phyloP scores from a whole-genome alignment of 2,797 vertebrate species.

The Menidia menidia region DNA sequence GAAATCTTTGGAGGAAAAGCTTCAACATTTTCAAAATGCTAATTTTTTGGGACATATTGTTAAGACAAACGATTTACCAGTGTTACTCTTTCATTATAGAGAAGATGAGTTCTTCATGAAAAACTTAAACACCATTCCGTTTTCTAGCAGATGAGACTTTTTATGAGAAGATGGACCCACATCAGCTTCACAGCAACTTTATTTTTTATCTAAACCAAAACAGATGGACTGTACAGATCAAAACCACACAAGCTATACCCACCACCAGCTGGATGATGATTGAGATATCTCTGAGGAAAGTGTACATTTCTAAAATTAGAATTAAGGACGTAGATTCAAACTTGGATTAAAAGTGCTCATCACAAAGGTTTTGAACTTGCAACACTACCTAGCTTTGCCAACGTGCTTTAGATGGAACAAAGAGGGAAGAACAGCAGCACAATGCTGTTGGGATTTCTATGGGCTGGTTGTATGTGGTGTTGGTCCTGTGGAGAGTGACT shows the following conservation, averaged over 20 bases:
- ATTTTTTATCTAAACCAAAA: slow-evolving; percentile 14
- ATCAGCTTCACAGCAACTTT: not conserved
- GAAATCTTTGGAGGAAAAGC: not conserved
- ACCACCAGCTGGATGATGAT: slow-evolving; percentile 49
- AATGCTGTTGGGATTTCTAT: not conserved
- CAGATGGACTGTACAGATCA: slow-evolving; percentile 28
- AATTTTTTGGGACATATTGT: slow-evolving; percentile 13
- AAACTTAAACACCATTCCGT: not conserved
- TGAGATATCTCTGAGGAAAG: too few species aligned
- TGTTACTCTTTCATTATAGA: slow-evolving; percentile 11
- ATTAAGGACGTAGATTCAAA: too few species aligned
- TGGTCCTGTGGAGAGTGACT: too few species aligned
- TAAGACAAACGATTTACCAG: not conserved
- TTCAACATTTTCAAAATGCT: not conserved
- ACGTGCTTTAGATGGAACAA: slow-evolving; percentile 3
- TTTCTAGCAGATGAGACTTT: not conserved
- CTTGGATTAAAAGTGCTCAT: not conserved
- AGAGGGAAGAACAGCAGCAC: not conserved
- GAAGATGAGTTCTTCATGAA: not conserved
- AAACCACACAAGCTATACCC: not conserved
- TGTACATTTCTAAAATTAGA: too few species aligned
- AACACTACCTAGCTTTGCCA: not conserved
- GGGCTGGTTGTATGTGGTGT: too few species aligned
- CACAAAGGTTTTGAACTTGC: not conserved
- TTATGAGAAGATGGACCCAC: not conserved